Base-by-base conservation (phyloP, 2,113 vertebrate genomes). In the Carassius carassius region DNA sequence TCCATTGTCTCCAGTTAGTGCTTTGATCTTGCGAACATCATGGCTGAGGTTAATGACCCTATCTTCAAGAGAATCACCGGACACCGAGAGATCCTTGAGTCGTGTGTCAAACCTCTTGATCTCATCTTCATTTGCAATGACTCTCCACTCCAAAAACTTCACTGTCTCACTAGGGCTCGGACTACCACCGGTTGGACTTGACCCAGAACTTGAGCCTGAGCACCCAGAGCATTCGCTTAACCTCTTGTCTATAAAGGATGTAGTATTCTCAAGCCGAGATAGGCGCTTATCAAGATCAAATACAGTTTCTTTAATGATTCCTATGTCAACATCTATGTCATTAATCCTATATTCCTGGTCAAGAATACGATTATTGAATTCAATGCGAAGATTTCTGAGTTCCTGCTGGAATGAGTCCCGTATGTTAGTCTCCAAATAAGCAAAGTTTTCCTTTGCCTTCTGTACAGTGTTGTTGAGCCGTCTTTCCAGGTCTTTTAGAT, bases 81-180 rank as follows among this genome's bases (percentile, higher is more conserved):
- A 96, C 10, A 95, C 90, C 0, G 93, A 94, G 14, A 96, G 90
- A 86, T 96, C 92, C 87, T 93, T 95, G 14, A 97, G 87, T 78
- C 37, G 88, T 0, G 95, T 95, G 86, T 92, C 93, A 78, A 96
- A 92, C 49, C 91, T 91, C n/a, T 54, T 91, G 81, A 97, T 94
- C 77, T 95, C 91, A 29, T 92, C 92, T 86, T 97, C 95, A 0
- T 94, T 95, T 25, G 94, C 94, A 1, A 96, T 87, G 25, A 97
- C 92, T 86, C 94, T 94, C 90, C 92, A 96, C 76, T 95, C 95
- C 86, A 97, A 82, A 44, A 94, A 95, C 11, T 95, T 94, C 67
- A 96, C 90, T 37, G 93, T 92, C 47, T 91, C 88, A 19, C 37
- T 81, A 49, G 67, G 29, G 29, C 29, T 73, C 0, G 63, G 8